phyloP scores from a whole-genome alignment of 1,140 invertebrate genomes.

The Radopholus similis region DNA sequence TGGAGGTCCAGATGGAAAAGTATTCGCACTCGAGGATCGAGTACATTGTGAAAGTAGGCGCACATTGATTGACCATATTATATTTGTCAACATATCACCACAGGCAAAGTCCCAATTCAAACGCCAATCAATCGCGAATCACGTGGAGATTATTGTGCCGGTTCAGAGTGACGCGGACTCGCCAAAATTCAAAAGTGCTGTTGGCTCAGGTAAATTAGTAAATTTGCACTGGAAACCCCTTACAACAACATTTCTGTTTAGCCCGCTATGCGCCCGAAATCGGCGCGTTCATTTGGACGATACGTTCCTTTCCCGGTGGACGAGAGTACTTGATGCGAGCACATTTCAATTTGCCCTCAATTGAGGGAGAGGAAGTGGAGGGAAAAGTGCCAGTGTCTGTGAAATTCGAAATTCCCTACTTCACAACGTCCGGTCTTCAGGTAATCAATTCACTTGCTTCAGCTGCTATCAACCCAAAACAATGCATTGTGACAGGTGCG shows the following conservation, averaged over 20 bases:
- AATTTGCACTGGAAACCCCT: too few relatives aligned
- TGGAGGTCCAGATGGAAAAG: constrained; percentile 65
- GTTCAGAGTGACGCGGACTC: constrained; percentile 66
- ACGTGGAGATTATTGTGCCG: constrained; percentile 66
- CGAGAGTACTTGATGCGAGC: constrained; percentile 99
- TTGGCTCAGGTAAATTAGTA: too few relatives aligned
- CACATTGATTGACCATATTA: neutral
- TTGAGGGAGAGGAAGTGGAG: constrained; percentile 83
- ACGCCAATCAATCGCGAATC: constrained; percentile 77
- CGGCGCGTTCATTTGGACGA: constrained; percentile 66
- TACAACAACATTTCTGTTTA: too few relatives aligned
- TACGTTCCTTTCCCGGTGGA: constrained; percentile 67
- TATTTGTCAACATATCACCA: constrained; percentile 59
- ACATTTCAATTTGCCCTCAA: constrained; percentile 88
- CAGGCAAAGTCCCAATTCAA: constrained; percentile 97
- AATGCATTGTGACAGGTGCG: constrained; percentile 66
- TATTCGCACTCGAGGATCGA: constrained; percentile 65
- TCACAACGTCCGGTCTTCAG: constrained; percentile 87
- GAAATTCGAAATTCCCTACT: constrained; percentile 99
- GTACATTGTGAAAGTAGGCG: constrained; percentile 86
- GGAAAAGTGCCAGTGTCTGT: constrained; percentile 97
- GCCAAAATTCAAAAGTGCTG: constrained; percentile 66
- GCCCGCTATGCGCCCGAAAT: constrained; percentile 66
- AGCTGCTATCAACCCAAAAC: constrained; percentile 1
- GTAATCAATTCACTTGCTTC: constrained; percentile 7